Base-by-base conservation (phyloP, 2,888 invertebrate genomes). In the Leptinotarsa haldemani region DNA sequence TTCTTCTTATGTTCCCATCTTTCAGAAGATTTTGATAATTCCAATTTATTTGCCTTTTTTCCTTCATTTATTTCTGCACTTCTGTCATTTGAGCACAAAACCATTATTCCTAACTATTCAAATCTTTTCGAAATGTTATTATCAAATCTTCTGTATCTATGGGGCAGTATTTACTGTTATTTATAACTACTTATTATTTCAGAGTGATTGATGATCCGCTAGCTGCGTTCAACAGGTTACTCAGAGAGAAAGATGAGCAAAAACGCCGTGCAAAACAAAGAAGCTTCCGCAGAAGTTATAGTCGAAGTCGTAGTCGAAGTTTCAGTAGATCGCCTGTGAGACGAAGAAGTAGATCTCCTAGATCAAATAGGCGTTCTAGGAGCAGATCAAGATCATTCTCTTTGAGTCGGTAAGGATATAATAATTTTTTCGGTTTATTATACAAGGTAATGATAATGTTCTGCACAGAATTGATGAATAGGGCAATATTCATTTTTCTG, bases 201-300 rank as follows among this genome's bases (percentile, higher is more conserved):
- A 94, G 95, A 80, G 91, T 92, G 74, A 94, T 94, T 80, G 95
- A 95, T 83, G 96, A 96, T 88, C 95, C 96, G 4, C 87, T 96
- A 81, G 95, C 95, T 86, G 95, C 95, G 69, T 96, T 96, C 86
- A 94, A 96, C 86, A 90, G 95, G 79, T 94, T 96, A 90, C 90
- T 96, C 83, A 90, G 94, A 78, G 95, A 96, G 87, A 96, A 96
- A 86, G 94, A 94, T 87, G 93, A 93, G 87, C 89, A 92, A 63
- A 92, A 93, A 78, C 89, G 91, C 80, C 89, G 92, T 70, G 85
- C 85, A 2, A 89, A 91, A 71, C 90, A 92, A 80, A 89, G 90
- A 74, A 90, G 91, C 82, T 91, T 93, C 70, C 89, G 93, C 75
- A 86, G 88, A 83, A 90, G 86, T 82, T 89, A 88, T 80, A 90